Base-by-base conservation (phyloP, 2,888 invertebrate genomes). In the Lathronympha strigana region DNA sequence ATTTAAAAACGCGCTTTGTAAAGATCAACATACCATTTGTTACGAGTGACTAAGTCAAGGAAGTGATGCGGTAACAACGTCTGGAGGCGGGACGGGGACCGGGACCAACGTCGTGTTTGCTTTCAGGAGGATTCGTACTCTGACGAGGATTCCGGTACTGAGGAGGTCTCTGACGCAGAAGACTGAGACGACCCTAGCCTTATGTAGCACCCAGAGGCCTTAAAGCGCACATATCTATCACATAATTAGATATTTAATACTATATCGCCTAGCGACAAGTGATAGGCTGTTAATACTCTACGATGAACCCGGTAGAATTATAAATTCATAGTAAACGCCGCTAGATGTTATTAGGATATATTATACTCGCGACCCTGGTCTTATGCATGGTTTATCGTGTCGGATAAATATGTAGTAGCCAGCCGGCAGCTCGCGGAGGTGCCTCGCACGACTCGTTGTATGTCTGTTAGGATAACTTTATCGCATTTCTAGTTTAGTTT, bases 41-140 rank as follows among this genome's bases (percentile, higher is more conserved):
- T 21, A 21, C 3, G 11, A 19, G 21, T 45, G n/a, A n/a, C 13
- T 1, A 21, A 21, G 21, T 13, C 45, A 5, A 4, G 25, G 9
- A 40, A 25, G 31, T 51, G 33, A 17, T 9, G 28, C 28, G 71
- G 83, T 86, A 86, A 83, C 86, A 82, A 73, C 84, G 86, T 88
- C 87, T 88, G 84, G 81, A 75, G 74, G 71, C 69, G 68, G 69
- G 69, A 68, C 69, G 69, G 55, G 74, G 74, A 81, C 74, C 72
- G 76, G 78, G 75, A 84, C 84, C 86, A 86, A 86, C 84, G 82
- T 80, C 83, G 78, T 82, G 79, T 91, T 88, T 91, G 86, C 73
- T 92, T 91, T 86, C 92, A 92, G 92, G 92, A 92, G 91, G 91
- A 91, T 84, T 90, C 90, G 76, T 91, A 87, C 79, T 89, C 88